These are phyloP conservation scores for Temnothorax rugatulus DNA, from an alignment of 2,888 invertebrate species.

Conservation along the genomic window DNA sequence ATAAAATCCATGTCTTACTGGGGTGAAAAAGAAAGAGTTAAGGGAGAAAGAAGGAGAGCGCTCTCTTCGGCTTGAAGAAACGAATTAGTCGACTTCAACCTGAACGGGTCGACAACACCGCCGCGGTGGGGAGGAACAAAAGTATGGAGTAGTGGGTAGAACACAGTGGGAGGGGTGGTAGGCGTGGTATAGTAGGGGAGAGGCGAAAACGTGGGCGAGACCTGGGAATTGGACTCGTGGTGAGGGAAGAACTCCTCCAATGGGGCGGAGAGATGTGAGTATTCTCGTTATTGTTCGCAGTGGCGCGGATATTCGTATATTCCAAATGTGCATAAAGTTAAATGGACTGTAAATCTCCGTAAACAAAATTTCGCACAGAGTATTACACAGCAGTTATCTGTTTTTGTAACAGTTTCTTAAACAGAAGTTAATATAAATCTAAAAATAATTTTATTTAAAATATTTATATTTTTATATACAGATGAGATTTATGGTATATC, in stretches of 20 bases:
- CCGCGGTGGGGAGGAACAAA: slow-evolving; percentile 73
- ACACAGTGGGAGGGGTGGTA: slow-evolving; percentile 60
- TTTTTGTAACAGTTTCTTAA: background rate
- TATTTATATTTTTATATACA: background rate
- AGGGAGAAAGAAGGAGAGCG: slow-evolving; percentile 48
- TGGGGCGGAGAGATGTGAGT: slow-evolving; percentile 67
- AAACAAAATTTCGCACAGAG: slow-evolving; percentile 53
- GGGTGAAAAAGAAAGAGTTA: slow-evolving; percentile 20
- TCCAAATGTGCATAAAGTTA: slow-evolving; percentile 28
- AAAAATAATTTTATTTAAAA: slow-evolving; percentile 9
- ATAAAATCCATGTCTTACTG: slow-evolving; percentile 76
- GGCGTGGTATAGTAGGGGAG: slow-evolving; percentile 63
- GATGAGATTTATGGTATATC: background rate
- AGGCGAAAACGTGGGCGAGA: slow-evolving; percentile 67
- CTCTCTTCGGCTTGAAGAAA: slow-evolving; percentile 81
- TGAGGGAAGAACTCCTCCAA: slow-evolving; percentile 54
- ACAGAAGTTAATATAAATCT: background rate
- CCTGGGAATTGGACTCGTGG: slow-evolving; percentile 17
- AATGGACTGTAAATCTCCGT: slow-evolving; percentile 28
- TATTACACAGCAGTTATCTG: background rate
- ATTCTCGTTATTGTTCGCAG: slow-evolving; percentile 63
- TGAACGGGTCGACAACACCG: slow-evolving; percentile 57
- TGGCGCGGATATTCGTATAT: slow-evolving; percentile 68
- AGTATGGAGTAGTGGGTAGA: slow-evolving; percentile 76
- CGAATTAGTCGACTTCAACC: slow-evolving; percentile 77